A percentile compares a stretch with the other conserved stretches of the same genome.
phyloP scores from a whole-genome alignment of 2,797 vertebrate genomes.

The Ficedula albicollis region DNA sequence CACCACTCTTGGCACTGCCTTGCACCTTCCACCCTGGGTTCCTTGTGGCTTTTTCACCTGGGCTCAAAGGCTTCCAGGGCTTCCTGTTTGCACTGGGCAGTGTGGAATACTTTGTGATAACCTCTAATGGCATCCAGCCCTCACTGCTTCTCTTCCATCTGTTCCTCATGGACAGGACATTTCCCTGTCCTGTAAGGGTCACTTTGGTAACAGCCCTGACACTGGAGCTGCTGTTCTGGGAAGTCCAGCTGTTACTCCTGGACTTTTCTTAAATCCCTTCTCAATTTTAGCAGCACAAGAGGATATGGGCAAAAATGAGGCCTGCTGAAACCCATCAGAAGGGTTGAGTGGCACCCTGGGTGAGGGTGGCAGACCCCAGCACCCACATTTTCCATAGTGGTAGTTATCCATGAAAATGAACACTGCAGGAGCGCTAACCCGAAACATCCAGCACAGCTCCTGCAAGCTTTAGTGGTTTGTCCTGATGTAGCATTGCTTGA shows the following conservation, averaged over 20 bases:
- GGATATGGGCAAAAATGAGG: not conserved
- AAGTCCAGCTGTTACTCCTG: not conserved
- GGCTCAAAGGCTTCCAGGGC: not conserved
- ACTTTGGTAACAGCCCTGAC: not conserved
- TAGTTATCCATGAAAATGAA: not conserved
- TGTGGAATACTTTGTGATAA: not conserved
- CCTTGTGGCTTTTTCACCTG: not conserved
- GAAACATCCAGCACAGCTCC: not conserved
- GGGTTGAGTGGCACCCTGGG: not conserved
- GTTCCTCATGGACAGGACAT: not conserved
- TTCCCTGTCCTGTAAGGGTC: not conserved
- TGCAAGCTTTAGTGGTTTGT: not conserved
- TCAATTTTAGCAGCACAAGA: not conserved
- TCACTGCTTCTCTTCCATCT: not conserved
- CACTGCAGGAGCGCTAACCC: not conserved
- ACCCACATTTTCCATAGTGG: not conserved
- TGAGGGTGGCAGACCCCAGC: not conserved
- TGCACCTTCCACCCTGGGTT: not conserved
- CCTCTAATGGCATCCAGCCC: not conserved
- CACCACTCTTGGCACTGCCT: accelerated
- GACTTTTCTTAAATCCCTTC: not conserved
- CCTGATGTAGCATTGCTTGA: not conserved
- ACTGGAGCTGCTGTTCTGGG: not conserved
- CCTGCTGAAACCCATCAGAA: not conserved
- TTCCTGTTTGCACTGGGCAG: accelerated